Percentiles rank a stretch among this genome's conserved stretches.
Conservation (phyloP, 2,113 vertebrate species). For the Carollia perspicillata region DNA sequence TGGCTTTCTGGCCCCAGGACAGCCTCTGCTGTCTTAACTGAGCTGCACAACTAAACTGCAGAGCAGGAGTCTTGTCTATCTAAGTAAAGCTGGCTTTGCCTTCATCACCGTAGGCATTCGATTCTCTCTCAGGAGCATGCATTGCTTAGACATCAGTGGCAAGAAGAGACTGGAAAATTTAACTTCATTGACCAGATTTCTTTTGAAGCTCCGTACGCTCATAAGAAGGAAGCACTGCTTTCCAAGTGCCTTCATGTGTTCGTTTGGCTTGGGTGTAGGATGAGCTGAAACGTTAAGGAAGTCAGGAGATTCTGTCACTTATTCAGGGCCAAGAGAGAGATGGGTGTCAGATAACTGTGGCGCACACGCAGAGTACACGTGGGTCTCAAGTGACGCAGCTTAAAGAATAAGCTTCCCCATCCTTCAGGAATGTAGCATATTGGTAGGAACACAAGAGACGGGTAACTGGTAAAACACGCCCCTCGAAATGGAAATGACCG, state of each 20-base stretch:
- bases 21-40: background rate
- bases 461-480: background rate
- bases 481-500: background rate
- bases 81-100: background rate
- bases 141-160: background rate
- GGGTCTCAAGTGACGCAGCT: background rate
- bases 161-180: background rate
- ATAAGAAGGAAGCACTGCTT: background rate
- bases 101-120: background rate
- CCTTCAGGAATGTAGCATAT: background rate
- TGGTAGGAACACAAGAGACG: background rate
- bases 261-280: background rate
- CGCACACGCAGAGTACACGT: fast-evolving
- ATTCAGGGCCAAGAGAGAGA: background rate
- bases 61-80: background rate
- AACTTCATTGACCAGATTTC: background rate
- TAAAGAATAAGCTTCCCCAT: background rate
- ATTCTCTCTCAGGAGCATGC: background rate
- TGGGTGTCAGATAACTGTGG: background rate
- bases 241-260: background rate
- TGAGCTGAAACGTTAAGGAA: background rate
- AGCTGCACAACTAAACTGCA: background rate
- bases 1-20: background rate
- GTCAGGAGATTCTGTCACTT: background rate
- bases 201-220: background rate